Conservation (phyloP, 2,797 vertebrate genomes). For the Gadopsis bispinosus region DNA sequence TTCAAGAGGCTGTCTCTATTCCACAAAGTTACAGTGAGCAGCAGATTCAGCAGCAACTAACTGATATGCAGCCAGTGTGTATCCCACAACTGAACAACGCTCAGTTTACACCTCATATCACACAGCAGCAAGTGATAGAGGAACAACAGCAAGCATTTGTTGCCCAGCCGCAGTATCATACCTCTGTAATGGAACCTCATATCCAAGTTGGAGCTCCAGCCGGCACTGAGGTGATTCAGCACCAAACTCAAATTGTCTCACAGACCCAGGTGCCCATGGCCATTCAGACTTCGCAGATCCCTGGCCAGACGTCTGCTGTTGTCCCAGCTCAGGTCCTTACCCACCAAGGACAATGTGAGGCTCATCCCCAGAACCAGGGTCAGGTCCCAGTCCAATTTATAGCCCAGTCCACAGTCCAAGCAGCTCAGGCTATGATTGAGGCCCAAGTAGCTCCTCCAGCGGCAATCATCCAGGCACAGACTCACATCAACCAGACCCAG, state of each 20-base stretch:
- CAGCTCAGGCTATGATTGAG: conserved; percentile 58
- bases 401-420: conserved; percentile 61
- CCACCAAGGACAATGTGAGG: conserved; percentile 71
- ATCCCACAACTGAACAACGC: conserved; percentile 64
- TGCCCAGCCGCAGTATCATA: conserved; percentile 65
- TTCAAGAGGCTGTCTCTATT: conserved; percentile 67
- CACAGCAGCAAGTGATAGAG: conserved; percentile 73
- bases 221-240: conserved; percentile 63
- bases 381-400: conserved; percentile 71
- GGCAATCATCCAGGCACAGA: conserved; percentile 63
- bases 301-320: conserved; percentile 61
- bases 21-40: conserved; percentile 69
- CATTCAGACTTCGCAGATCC: conserved; percentile 64
- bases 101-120: conserved; percentile 64
- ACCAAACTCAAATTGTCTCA: conserved; percentile 67
- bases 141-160: conserved; percentile 74
- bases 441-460: conserved; percentile 52
- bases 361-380: conserved; percentile 65
- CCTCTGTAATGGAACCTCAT: conserved; percentile 71
- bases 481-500: conserved; percentile 68
- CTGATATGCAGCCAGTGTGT: conserved; percentile 69
- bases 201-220: conserved; percentile 63
- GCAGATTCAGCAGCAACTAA: conserved; percentile 72
- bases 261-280: conserved; percentile 72
- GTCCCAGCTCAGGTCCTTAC: conserved; percentile 57